These are phyloP conservation scores for Vandiemenella viatica DNA, from an alignment of 2,888 invertebrate genomes.

Conservation along the genomic window DNA sequence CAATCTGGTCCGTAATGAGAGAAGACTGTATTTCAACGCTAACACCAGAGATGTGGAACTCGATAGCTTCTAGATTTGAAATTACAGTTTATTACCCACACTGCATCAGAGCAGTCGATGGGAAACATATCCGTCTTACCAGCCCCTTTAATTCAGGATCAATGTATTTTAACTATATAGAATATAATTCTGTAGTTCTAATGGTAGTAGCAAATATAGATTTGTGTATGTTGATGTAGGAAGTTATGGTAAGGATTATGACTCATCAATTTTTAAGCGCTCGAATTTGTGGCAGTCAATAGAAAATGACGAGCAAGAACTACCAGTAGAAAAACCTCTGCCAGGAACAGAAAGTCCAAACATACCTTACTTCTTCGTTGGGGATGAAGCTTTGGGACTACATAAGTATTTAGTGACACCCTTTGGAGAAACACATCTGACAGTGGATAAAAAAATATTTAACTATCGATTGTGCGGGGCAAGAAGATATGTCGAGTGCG, in stretches of 20 bases:
- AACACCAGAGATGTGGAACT: conserved; percentile 13
- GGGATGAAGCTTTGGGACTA: conserved; percentile 13
- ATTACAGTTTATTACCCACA: conserved; percentile 18
- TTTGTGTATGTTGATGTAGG: conserved; percentile 12
- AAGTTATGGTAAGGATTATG: conserved; percentile 7
- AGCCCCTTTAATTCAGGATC: conserved; percentile 17
- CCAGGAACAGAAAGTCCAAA: conserved; percentile 5
- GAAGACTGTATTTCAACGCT: conserved; percentile 16
- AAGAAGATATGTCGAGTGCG: conserved; percentile 20
- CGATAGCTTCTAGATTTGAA: conserved; percentile 18
- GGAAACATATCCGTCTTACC: conserved; percentile 18
- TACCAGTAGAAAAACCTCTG: conserved; percentile 7
- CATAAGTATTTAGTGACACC: conserved; percentile 9
- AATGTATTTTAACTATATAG: conserved; percentile 18
- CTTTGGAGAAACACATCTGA: conserved; percentile 5
- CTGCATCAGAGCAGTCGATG: no score
- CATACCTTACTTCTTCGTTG: conserved; percentile 4
- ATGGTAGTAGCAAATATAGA: conserved; percentile 13
- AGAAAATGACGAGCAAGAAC: background rate
- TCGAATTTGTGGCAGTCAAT: conserved; percentile 6
- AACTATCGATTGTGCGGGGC: conserved; percentile 18
- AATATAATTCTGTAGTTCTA: conserved; percentile 14
- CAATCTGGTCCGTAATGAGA: conserved; percentile 15
- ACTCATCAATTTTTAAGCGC: conserved; percentile 6
- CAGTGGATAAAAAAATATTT: conserved; percentile 13